These are phyloP conservation scores for Mechanitis messenoides DNA, from an alignment of 2,888 invertebrate species.

Conservation along the genomic window DNA sequence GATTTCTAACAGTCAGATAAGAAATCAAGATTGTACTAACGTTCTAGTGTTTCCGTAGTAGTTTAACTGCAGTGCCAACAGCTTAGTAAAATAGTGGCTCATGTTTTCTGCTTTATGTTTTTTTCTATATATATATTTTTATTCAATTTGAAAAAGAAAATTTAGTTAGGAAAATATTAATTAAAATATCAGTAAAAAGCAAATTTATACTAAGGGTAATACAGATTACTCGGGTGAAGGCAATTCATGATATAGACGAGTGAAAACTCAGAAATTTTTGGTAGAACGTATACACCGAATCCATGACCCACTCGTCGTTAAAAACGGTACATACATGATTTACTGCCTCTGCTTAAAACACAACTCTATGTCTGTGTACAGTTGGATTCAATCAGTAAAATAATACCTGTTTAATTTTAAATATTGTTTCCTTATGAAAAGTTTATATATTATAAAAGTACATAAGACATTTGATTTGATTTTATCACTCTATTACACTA, in stretches of 20 bases:
- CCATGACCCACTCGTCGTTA: conserved; percentile 79
- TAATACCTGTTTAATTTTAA: not conserved
- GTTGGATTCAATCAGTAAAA: not conserved
- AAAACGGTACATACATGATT: conserved; percentile 80
- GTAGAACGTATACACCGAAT: conserved; percentile 79
- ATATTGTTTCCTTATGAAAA: not conserved
- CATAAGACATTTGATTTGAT: no score
- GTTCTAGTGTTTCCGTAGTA: conserved; percentile 58
- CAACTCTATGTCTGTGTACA: conserved; percentile 69
- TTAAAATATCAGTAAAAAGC: no score
- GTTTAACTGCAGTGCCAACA: conserved; percentile 63
- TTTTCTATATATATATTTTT: conserved; percentile 25
- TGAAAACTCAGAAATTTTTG: conserved; percentile 83
- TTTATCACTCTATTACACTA: no score
- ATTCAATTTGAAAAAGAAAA: no score
- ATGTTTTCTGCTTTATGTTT: conserved; percentile 54
- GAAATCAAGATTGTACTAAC: conserved; percentile 41
- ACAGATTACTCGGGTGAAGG: conserved; percentile 79
- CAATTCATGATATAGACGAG: conserved; percentile 80
- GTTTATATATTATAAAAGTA: no score
- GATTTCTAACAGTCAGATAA: conserved; percentile 1
- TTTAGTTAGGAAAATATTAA: no score
- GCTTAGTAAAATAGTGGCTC: conserved; percentile 65
- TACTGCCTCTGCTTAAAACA: conserved; percentile 81
- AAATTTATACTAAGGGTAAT: conserved; percentile 11